A percentile compares a stretch with the other conserved stretches of the same genome.
Evolutionary conservation across 2,113 vertebrate genomes (phyloP).

Genomic region (Lophius piscatorius): DNA sequence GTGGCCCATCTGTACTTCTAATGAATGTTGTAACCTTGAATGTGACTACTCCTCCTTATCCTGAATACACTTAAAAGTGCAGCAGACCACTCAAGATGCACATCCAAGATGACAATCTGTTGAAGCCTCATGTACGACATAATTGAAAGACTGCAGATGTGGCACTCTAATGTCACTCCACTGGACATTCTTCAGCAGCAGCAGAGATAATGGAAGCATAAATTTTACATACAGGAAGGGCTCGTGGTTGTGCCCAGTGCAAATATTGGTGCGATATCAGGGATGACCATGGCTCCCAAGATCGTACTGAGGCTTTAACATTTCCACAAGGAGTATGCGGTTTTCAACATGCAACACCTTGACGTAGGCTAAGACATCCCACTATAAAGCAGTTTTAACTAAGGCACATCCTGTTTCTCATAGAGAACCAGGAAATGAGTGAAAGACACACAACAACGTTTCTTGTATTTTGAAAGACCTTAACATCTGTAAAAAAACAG

Average conservation of each 20-base stretch:
- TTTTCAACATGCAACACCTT: not conserved
- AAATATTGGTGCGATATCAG: not conserved
- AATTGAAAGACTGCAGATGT: constrained; percentile 41
- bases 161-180: constrained; percentile 37
- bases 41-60: no score
- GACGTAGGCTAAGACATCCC: not conserved
- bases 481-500: not conserved
- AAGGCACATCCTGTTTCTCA: no score
- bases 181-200: constrained; percentile 32
- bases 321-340: not conserved
- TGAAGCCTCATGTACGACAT: constrained; percentile 28
- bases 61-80: constrained; percentile 1
- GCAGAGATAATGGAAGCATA: constrained; percentile 36
- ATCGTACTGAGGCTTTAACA: constrained; percentile 1
- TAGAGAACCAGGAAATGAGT: no score
- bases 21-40: not conserved
- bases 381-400: no score
- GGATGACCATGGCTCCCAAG: not conserved
- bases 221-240: constrained; percentile 52
- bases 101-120: constrained; percentile 40
- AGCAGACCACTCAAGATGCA: constrained; percentile 24
- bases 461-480: not conserved
- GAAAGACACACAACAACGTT: not conserved
- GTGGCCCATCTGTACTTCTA: constrained; percentile 4
- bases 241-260: constrained; percentile 37